A percentile compares a stretch with the other conserved stretches of the same genome.
Conservation (phyloP, 2,113 vertebrate genomes). For the Zosterops hypoxanthus region DNA sequence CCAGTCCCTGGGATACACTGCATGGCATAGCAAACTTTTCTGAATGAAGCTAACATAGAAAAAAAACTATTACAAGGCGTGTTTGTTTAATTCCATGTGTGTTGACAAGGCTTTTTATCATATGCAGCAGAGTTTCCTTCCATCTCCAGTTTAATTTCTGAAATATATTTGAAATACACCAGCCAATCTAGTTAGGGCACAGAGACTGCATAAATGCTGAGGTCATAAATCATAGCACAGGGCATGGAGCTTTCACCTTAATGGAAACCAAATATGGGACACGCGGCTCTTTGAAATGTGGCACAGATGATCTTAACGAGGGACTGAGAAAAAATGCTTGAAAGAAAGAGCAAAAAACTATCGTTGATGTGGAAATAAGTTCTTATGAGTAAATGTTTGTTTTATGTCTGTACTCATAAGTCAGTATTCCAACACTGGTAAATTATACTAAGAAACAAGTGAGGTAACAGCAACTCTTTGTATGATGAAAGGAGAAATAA, state of each 20-base stretch:
- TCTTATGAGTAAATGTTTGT: slow-evolving; percentile 68
- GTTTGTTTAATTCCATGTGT: slow-evolving; percentile 61
- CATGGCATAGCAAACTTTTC: neutral
- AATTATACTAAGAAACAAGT: slow-evolving; percentile 50
- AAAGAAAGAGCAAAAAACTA: slow-evolving; percentile 45
- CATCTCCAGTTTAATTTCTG: slow-evolving; percentile 28
- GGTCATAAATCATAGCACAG: slow-evolving; percentile 65
- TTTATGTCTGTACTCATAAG: slow-evolving; percentile 61
- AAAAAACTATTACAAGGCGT: neutral
- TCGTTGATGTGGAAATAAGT: slow-evolving; percentile 67
- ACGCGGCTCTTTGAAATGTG: slow-evolving; percentile 52
- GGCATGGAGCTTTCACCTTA: slow-evolving; percentile 1
- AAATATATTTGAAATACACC: slow-evolving; percentile 34
- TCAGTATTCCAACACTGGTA: slow-evolving; percentile 30
- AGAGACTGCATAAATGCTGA: slow-evolving; percentile 41
- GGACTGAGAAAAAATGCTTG: neutral
- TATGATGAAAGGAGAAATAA: slow-evolving; percentile 44
- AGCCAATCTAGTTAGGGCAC: slow-evolving; percentile 45
- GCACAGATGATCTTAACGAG: slow-evolving; percentile 55
- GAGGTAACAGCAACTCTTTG: slow-evolving; percentile 44
- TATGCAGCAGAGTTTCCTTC: slow-evolving; percentile 48
- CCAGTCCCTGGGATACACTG: neutral
- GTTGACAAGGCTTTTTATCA: slow-evolving; percentile 73
- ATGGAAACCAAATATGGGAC: slow-evolving; percentile 37
- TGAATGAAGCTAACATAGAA: slow-evolving; percentile 22